These are phyloP conservation scores for Eupithecia subumbrata DNA, from an alignment of 2,888 invertebrate genomes.

Conservation along the genomic window DNA sequence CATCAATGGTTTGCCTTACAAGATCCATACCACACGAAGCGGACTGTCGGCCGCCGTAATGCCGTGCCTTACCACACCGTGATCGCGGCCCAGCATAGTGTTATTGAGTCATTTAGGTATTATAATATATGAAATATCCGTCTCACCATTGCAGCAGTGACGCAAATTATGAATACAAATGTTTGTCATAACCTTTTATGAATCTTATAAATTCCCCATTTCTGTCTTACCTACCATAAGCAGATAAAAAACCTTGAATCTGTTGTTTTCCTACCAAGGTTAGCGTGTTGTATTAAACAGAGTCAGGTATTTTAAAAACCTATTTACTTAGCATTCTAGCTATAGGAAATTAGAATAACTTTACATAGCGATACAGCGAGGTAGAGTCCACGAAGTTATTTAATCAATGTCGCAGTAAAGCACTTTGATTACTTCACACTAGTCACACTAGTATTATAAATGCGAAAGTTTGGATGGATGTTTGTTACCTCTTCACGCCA, in stretches of 20 bases:
- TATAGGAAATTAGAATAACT: constrained; percentile 15
- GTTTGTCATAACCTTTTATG: neutral
- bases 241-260: neutral
- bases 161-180: neutral
- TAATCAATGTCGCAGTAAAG: constrained; percentile 9
- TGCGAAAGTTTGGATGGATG: too few species aligned
- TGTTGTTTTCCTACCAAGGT: constrained; percentile 4
- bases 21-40: too few species aligned
- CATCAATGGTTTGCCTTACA: too few species aligned
- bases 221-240: neutral
- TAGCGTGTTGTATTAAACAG: neutral
- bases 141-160: neutral
- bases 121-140: too few species aligned
- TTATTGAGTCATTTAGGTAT: too few species aligned
- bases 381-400: neutral
- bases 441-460: too few species aligned
- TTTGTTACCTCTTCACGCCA: too few species aligned
- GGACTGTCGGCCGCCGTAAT: too few species aligned
- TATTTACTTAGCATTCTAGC: neutral
- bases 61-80: too few species aligned
- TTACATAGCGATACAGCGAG: constrained; percentile 13
- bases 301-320: neutral
- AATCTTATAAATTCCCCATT: neutral
- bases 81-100: too few species aligned
- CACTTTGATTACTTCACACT: neutral